A percentile compares a stretch with the other conserved stretches of the same genome.
These are phyloP conservation scores for Hyppa rectilinea DNA, from an alignment of 2,888 invertebrate genomes.

Conservation along the genomic window DNA sequence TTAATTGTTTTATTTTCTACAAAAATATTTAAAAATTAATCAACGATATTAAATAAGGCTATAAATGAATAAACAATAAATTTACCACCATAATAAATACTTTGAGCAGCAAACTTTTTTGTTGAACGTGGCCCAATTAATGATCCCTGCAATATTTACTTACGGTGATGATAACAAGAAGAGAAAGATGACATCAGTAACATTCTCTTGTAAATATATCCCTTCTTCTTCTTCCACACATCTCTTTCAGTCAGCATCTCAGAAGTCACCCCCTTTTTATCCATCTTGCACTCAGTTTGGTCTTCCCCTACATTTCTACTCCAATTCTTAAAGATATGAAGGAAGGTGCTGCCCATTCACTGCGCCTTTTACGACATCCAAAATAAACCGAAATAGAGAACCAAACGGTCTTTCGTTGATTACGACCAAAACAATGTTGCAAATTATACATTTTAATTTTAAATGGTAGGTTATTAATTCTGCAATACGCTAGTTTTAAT, in stretches of 20 bases:
- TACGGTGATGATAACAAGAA: not conserved
- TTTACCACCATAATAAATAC: not conserved
- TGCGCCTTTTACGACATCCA: not conserved
- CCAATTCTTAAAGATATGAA: not conserved
- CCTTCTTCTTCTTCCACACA: not conserved
- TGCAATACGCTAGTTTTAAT: not conserved
- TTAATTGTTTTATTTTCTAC: too few species aligned
- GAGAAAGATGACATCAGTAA: not conserved
- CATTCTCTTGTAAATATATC: too few species aligned
- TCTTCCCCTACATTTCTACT: not conserved
- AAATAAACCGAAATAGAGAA: not conserved
- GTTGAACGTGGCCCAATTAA: too few species aligned
- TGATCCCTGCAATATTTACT: not conserved
- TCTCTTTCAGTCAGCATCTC: not conserved
- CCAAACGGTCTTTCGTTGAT: not conserved
- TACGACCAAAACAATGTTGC: not conserved
- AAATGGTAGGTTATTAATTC: not conserved
- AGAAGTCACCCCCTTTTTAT: not conserved
- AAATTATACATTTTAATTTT: not conserved
- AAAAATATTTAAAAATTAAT: too few species aligned
- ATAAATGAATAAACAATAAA: too few species aligned
- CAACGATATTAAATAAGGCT: too few species aligned
- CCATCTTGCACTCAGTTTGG: not conserved
- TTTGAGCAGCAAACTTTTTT: not conserved
- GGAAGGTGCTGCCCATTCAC: not conserved